phyloP scores from a whole-genome alignment of 2,888 invertebrate genomes.

The Machimus atricapillus region DNA sequence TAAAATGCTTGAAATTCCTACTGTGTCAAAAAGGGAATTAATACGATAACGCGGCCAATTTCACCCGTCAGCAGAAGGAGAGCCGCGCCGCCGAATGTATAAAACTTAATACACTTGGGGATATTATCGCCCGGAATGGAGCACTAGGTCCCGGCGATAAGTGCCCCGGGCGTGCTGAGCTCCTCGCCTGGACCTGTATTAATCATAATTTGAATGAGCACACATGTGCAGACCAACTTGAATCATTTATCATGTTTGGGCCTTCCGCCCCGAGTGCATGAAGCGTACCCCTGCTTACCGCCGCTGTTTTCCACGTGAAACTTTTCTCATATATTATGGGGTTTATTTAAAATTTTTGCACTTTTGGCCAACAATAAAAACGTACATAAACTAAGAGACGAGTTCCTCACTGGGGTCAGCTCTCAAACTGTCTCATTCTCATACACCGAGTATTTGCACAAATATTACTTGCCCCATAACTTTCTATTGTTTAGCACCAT shows the following conservation, averaged over 20 bases:
- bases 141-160: neutral
- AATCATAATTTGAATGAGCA: slow-evolving; percentile 30
- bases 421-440: neutral
- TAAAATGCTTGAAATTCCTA: slow-evolving; percentile 7
- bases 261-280: slow-evolving; percentile 11
- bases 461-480: neutral
- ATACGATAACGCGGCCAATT: neutral
- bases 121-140: slow-evolving; percentile 2
- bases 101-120: slow-evolving; percentile 9
- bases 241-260: slow-evolving; percentile 32
- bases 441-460: neutral
- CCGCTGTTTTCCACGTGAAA: slow-evolving; percentile 7
- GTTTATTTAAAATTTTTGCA: slow-evolving; percentile 27
- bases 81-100: neutral
- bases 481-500: neutral
- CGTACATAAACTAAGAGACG: neutral
- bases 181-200: neutral
- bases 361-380: slow-evolving; percentile 15
- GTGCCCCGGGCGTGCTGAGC: neutral
- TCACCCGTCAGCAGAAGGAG: neutral
- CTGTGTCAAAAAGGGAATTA: slow-evolving; percentile 9
- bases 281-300: neutral
- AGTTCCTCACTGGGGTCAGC: neutral
- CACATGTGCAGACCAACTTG: slow-evolving; percentile 32
- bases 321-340: slow-evolving; percentile 20